These are phyloP conservation scores for Oxyscelio sp. DNA, from an alignment of 2,888 invertebrate genomes.

Conservation along the genomic window DNA sequence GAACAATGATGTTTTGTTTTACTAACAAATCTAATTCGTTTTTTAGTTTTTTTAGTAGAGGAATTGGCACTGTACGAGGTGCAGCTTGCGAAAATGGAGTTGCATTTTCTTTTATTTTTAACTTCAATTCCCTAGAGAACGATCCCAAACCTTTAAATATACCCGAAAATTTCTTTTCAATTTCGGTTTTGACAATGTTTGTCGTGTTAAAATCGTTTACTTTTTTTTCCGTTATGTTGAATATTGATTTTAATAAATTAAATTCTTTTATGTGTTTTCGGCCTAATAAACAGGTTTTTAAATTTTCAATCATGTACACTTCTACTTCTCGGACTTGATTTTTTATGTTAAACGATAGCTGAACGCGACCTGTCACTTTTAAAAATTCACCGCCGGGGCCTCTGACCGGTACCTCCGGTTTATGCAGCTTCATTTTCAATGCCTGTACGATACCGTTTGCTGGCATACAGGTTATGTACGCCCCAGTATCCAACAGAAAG, in stretches of 20 bases:
- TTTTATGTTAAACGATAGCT: slow-evolving; percentile 26
- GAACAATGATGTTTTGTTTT: slow-evolving; percentile 77
- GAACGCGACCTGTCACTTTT: slow-evolving; percentile 40
- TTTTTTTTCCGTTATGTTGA: too few species aligned
- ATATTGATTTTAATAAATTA: too few species aligned
- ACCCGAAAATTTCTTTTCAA: too few species aligned
- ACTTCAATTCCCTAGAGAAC: slow-evolving; percentile 73
- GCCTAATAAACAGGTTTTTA: slow-evolving; percentile 66
- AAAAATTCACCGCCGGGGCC: slow-evolving; percentile 60
- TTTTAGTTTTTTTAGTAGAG: slow-evolving; percentile 80
- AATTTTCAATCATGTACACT: slow-evolving; percentile 46
- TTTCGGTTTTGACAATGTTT: too few species aligned
- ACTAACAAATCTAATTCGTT: slow-evolving; percentile 80
- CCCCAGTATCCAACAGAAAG: slow-evolving; percentile 61
- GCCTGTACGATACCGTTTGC: not conserved
- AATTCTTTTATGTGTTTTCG: slow-evolving; percentile 56
- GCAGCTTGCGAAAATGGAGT: slow-evolving; percentile 78
- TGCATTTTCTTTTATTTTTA: slow-evolving; percentile 77
- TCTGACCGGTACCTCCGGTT: slow-evolving; percentile 34
- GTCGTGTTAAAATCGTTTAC: too few species aligned
- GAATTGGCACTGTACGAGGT: slow-evolving; percentile 81
- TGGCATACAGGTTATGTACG: slow-evolving; percentile 59
- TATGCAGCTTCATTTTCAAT: slow-evolving; percentile 10
- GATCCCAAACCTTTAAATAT: too few species aligned
- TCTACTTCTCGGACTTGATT: slow-evolving; percentile 8